Base-by-base conservation (phyloP, 2,888 invertebrate genomes). In the Eupithecia subfuscata region DNA sequence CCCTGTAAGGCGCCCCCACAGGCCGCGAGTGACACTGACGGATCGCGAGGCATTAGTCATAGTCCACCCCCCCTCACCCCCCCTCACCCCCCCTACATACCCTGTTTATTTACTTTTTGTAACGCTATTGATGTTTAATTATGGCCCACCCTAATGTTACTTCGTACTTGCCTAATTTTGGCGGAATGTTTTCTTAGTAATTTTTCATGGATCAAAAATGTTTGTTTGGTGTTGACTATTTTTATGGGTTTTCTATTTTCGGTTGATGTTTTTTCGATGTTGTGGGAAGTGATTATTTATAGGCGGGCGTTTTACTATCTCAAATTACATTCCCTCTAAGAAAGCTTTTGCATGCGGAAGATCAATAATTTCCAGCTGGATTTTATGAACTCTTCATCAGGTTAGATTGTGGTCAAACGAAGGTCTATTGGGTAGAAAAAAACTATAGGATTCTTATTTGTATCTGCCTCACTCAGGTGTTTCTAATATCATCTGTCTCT, bases 21-120 rank as follows among this genome's bases (percentile, higher is more conserved):
- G 85, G 88, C 92, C 91, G 89, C 91, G 90, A 92, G 90, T 93
- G 96, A 96, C 96, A 96, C 95, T 96, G 96, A 96, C 96, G 95
- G 95, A 96, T 96, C 95, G 96, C 91, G 93, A 90, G 90, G 93
- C 95, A 96, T 96, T 96, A 96, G 96, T 96, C 96, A 96, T 96
- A 96, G 96, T 95, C 95, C 93, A 87, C 81, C 86, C 92, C 92
- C 92, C 92, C 89, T 90, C 89, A 89, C 92, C 90, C 92, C 92
- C 89, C 88, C 89, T n/a, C n/a, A n/a, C n/a, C n/a, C n/a, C n/a
- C n/a, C n/a, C n/a, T n/a, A 92, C 88, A 89, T 91, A 92, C 94
- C 92, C 92, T 92, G 91, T 94, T 92, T 95, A 94, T 95, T 95
- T 95, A 95, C 94, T 94, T 95, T 94, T 95, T 93, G 93, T 94